Evolutionary conservation across 2,888 invertebrate species (phyloP).

Genomic region (Helleia helle): DNA sequence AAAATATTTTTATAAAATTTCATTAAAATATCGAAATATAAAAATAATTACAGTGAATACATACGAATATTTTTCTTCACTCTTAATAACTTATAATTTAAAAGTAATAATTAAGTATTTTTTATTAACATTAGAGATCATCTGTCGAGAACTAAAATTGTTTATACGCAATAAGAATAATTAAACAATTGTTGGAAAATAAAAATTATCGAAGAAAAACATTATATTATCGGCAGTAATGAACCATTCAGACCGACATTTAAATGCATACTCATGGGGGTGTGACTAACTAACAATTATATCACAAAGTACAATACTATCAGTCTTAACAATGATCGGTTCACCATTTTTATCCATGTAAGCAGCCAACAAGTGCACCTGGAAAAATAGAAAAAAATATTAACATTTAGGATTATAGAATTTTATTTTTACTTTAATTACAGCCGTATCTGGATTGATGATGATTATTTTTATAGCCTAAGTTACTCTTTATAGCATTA

Average conservation of each 20-base stretch:
- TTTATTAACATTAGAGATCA: conserved; percentile 7
- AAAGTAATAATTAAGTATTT: not conserved
- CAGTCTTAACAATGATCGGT: conserved; percentile 41
- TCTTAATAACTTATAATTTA: conserved; percentile 2
- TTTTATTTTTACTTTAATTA: too few species aligned
- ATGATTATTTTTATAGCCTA: too few species aligned
- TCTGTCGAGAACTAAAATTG: conserved; percentile 16
- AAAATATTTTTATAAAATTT: too few species aligned
- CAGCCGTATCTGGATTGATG: too few species aligned
- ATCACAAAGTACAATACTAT: conserved; percentile 60
- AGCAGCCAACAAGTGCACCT: conserved; percentile 31
- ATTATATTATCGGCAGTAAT: too few species aligned
- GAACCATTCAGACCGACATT: not conserved
- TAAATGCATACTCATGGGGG: not conserved
- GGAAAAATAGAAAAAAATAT: conserved; percentile 34
- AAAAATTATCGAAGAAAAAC: conserved; percentile 2
- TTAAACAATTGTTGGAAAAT: not conserved
- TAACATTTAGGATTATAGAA: not conserved
- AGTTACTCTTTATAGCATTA: too few species aligned
- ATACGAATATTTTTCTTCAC: not conserved
- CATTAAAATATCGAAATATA: not conserved
- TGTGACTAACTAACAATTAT: conserved; percentile 26
- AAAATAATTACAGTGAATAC: not conserved
- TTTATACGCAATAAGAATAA: conserved; percentile 11
- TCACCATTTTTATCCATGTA: conserved; percentile 2